Conservation (phyloP, 2,888 invertebrate species). For the Liodrosophila aerea region DNA sequence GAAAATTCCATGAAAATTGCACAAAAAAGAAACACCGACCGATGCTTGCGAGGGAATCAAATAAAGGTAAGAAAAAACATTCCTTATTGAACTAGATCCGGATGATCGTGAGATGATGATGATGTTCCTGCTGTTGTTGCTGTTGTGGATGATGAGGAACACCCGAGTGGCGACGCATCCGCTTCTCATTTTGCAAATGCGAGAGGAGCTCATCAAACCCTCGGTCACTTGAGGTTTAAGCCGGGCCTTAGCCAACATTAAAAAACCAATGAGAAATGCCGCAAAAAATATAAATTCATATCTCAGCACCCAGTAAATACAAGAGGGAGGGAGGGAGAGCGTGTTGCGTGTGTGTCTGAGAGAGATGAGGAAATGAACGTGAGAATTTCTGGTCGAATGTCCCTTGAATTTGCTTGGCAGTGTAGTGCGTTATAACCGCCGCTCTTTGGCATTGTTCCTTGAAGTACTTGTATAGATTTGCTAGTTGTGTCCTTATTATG, state of each 20-base stretch:
- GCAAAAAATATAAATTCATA: conserved; percentile 39
- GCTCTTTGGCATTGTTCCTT: conserved; percentile 51
- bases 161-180: conserved; percentile 73
- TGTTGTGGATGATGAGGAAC: conserved; percentile 36
- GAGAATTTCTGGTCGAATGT: conserved; percentile 66
- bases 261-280: conserved; percentile 52
- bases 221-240: conserved; percentile 75
- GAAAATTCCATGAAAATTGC: conserved; percentile 70
- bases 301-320: conserved; percentile 37
- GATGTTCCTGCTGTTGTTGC: conserved; percentile 28
- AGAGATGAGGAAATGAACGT: conserved; percentile 50
- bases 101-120: conserved; percentile 71
- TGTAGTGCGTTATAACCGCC: conserved; percentile 33
- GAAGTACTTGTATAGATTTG: conserved; percentile 67
- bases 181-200: conserved; percentile 63
- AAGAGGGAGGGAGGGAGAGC: conserved; percentile 13
- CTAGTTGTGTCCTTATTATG: conserved; percentile 74
- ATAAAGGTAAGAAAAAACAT: conserved; percentile 12
- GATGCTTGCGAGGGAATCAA: conserved; percentile 31
- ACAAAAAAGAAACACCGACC: conserved; percentile 52
- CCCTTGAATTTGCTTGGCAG: conserved; percentile 65
- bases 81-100: conserved; percentile 70
- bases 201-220: conserved; percentile 56
- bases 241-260: conserved; percentile 64
- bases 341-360: no score